Conservation (phyloP, 2,797 vertebrate species). For the Tapera naevia region DNA sequence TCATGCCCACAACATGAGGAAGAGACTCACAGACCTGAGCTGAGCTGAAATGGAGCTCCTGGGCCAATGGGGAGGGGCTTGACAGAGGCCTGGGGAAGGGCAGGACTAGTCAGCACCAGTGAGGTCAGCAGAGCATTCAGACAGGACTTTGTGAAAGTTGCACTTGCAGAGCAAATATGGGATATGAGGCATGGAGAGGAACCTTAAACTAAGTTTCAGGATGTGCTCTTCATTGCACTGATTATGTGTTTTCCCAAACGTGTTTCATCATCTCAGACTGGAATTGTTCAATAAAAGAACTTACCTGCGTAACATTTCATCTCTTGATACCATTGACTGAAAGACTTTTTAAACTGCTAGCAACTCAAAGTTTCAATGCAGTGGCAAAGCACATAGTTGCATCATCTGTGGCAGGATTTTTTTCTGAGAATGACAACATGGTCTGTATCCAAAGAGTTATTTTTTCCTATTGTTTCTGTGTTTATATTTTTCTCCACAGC, state of each 20-base stretch:
- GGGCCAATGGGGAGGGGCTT: background rate
- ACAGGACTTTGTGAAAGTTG: background rate
- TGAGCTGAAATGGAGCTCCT: background rate
- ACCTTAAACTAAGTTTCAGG: background rate
- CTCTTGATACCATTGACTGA: background rate
- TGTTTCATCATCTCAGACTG: background rate
- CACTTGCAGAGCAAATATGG: background rate
- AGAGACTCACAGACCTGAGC: background rate
- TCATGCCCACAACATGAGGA: rapidly evolving
- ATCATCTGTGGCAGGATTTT: background rate
- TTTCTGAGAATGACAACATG: background rate
- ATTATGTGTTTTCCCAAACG: background rate
- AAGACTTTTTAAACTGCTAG: background rate
- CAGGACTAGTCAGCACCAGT: background rate
- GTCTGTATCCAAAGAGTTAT: background rate
- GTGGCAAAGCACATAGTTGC: background rate
- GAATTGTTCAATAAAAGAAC: background rate
- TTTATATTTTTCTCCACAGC: background rate
- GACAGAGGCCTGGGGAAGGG: rapidly evolving
- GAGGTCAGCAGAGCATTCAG: rapidly evolving
- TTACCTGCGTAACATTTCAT: background rate
- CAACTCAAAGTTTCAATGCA: background rate
- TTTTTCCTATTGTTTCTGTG: background rate
- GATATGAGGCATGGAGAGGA: background rate
- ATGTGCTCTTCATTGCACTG: background rate